Evolutionary conservation across 2,888 invertebrate genomes (phyloP).

Genomic region (Macaria notata): DNA sequence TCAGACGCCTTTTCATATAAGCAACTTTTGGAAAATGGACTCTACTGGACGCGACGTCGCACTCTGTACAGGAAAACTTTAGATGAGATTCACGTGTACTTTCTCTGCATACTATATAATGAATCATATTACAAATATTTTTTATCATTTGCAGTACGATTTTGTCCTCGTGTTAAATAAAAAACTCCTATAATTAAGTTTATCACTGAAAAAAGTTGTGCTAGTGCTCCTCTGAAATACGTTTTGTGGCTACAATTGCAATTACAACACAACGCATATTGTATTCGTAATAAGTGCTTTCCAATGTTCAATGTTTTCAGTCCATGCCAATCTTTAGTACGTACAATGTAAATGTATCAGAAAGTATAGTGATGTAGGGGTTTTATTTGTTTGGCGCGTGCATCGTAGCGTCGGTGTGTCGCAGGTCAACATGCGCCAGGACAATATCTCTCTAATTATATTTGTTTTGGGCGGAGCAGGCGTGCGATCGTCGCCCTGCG

Average conservation of each 20-base stretch:
- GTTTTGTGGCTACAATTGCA: too few species aligned
- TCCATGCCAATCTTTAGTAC: constrained; percentile 3
- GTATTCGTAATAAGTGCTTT: constrained; percentile 7
- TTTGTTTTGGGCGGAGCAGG: constrained; percentile 57
- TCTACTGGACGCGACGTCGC: constrained; percentile 36
- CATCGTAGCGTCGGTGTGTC: constrained; percentile 6
- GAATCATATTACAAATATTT: too few species aligned
- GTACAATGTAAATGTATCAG: neutral
- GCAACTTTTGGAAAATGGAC: constrained; percentile 49
- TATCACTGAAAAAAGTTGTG: too few species aligned
- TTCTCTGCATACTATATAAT: too few species aligned
- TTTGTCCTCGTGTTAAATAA: too few species aligned
- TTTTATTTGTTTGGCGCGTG: neutral
- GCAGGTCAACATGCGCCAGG: constrained; percentile 38
- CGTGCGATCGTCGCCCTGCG: constrained; percentile 52
- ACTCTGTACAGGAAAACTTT: constrained; percentile 47
- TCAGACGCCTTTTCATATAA: constrained; percentile 47
- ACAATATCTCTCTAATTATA: constrained; percentile 64
- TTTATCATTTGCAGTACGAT: too few species aligned
- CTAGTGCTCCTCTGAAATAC: too few species aligned
- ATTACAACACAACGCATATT: too few species aligned
- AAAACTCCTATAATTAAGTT: too few species aligned
- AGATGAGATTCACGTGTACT: constrained; percentile 42
- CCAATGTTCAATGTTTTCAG: constrained; percentile 5
- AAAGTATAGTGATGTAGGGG: neutral